A percentile compares a stretch with the other conserved stretches of the same genome.
Conservation (phyloP, 2,888 invertebrate species). For the Athrips mouffetella region DNA sequence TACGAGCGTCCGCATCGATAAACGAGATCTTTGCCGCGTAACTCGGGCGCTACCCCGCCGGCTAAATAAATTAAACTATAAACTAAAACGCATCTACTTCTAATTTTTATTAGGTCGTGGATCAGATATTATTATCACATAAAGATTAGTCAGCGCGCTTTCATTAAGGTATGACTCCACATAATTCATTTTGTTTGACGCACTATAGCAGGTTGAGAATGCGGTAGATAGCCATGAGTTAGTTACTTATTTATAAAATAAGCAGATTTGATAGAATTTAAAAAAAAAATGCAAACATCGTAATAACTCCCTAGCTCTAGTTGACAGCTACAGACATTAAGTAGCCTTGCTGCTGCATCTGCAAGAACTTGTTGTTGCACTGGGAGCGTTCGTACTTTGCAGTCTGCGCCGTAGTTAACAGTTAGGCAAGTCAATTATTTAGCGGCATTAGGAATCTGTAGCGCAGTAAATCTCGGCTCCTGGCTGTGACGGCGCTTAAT, state of each 20-base stretch:
- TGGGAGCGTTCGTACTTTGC: conserved; percentile 1
- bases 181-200: not conserved
- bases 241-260: no score
- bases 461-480: conserved; percentile 54
- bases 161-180: not conserved
- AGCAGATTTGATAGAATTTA: no score
- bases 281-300: not conserved
- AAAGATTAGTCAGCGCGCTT: not conserved
- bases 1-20: conserved; percentile 24
- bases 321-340: no score
- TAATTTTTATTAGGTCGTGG: not conserved
- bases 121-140: not conserved
- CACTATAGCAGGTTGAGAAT: not conserved
- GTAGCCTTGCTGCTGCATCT: not conserved
- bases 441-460: conserved; percentile 46
- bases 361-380: not conserved
- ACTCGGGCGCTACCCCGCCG: conserved; percentile 46
- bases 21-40: conserved; percentile 37
- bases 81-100: not conserved
- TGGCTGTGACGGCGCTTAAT: conserved; percentile 61
- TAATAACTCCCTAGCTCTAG: no score
- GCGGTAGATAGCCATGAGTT: no score
- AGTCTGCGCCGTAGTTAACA: conserved; percentile 12
- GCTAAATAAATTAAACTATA: conserved; percentile 15
- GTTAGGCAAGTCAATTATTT: conserved; percentile 34